Evolutionary conservation across 2,888 invertebrate genomes (phyloP).

Genomic region (Sabellastarte sp.): DNA sequence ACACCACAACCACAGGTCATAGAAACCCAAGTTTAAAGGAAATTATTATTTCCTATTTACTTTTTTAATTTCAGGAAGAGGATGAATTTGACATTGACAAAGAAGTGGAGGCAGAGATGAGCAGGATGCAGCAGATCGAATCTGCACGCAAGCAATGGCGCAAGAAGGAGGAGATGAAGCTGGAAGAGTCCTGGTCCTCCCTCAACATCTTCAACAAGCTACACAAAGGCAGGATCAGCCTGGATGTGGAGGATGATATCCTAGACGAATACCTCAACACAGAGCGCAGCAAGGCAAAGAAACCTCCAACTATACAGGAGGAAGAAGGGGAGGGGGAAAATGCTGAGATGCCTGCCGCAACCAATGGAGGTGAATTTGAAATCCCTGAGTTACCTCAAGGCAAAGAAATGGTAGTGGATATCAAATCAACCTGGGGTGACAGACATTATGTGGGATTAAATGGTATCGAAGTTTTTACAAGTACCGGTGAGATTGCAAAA

Average conservation of each 20-base stretch:
- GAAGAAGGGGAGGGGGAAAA: constrained; percentile 19
- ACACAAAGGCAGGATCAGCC: constrained; percentile 55
- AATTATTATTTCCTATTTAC: too few relatives aligned
- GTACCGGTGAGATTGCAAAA: constrained; percentile 62
- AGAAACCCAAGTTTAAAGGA: too few relatives aligned
- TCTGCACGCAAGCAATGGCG: constrained; percentile 48
- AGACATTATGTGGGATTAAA: constrained; percentile 76
- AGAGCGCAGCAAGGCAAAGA: constrained; percentile 19
- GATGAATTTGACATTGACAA: constrained; percentile 2
- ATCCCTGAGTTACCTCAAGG: constrained; percentile 77
- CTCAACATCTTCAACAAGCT: constrained; percentile 54
- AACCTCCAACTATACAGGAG: constrained; percentile 30
- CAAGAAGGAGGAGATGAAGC: constrained; percentile 38
- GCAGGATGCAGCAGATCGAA: constrained; percentile 52
- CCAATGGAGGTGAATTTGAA: constrained; percentile 64
- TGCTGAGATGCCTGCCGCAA: too few relatives aligned
- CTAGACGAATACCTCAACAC: constrained; percentile 49
- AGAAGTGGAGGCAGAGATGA: constrained; percentile 19
- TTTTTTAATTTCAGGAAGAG: constrained; percentile 13
- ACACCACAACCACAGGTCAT: too few relatives aligned
- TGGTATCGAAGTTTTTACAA: constrained; percentile 74
- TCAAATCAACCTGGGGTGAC: constrained; percentile 75
- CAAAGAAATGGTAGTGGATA: constrained; percentile 68
- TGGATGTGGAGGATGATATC: constrained; percentile 54
- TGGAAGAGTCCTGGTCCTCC: constrained; percentile 58